Evolutionary conservation across 1,140 invertebrate species (phyloP).

Genomic region (Euwallacea fornicatus): DNA sequence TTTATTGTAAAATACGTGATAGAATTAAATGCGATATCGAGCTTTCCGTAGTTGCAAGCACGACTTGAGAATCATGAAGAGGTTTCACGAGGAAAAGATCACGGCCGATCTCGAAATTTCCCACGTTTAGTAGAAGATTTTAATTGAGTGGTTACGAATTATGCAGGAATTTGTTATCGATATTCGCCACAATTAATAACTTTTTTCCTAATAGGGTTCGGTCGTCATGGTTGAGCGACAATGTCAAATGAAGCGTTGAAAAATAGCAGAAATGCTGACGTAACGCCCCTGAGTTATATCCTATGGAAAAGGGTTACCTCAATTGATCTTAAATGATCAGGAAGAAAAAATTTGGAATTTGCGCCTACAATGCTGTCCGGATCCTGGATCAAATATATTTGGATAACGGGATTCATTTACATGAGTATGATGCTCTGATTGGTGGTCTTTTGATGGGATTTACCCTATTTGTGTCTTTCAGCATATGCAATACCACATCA

Average conservation of each 20-base stretch:
- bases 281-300: neutral
- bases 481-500: slow-evolving; percentile 42
- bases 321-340: neutral
- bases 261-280: neutral
- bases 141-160: no score
- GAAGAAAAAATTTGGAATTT: neutral
- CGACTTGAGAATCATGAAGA: no score
- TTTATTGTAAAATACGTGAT: no score
- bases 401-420: slow-evolving; percentile 13
- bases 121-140: no score
- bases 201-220: no score
- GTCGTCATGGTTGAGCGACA: neutral
- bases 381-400: slow-evolving; percentile 17
- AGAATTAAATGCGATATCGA: no score
- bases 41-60: no score
- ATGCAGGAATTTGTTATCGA: no score
- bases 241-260: neutral
- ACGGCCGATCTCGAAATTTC: no score
- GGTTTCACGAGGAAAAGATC: no score
- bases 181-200: no score
- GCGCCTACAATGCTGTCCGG: slow-evolving; percentile 7
- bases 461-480: neutral
- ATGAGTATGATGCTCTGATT: neutral
- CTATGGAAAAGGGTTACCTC: neutral
- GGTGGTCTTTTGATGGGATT: neutral